Base-by-base conservation (phyloP, 1,140 invertebrate species). In the Drosophila persimilis region DNA sequence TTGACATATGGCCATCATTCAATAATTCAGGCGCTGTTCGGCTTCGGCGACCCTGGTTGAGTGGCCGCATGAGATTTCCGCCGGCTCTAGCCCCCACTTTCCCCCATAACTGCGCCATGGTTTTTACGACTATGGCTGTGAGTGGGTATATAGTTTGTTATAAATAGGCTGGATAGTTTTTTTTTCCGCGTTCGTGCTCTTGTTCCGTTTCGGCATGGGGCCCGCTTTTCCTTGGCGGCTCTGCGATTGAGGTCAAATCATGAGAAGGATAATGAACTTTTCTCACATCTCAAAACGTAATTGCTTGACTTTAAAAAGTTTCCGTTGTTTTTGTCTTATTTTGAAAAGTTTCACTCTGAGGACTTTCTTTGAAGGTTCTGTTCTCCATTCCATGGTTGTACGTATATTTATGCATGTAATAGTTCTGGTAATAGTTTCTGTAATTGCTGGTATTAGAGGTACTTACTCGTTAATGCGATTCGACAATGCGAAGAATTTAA, bases 181-280 rank as follows among this genome's bases (percentile, higher is more conserved):
- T 74, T 72, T 20, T 20, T 20, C 20, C 20, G 71, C 63, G 60
- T 65, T 79, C 65, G 59, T 83, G 73, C 66, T 63, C 71, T 81
- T 74, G 57, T 67, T 71, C 60, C 48, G 41, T 54, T 67, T 43
- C 11, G 44, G 20, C 11, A 17, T 24, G 22, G 35, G 26, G 26
- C 26, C 35, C 20, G 5, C 22, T 66, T 63, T 80, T 61, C 54
- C 54, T 64, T 55, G 59, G 35, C 62, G 59, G 35, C 62, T 75
- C 60, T 67, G 51, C 58, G 70, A 85, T 86, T 88, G 81, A 81
- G 81, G 81, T 85, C 81, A 85, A 72, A 74, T 65, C 73, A 72
- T 70, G 78, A 67, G 65, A 41, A 80, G 81, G 83, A 85, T 85
- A 86, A 80, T 85, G 83, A 85, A 85, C 81, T 86, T 86, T 86